These are phyloP conservation scores for Actinemys pallida DNA, from an alignment of 2,113 vertebrate genomes.

Conservation along the genomic window DNA sequence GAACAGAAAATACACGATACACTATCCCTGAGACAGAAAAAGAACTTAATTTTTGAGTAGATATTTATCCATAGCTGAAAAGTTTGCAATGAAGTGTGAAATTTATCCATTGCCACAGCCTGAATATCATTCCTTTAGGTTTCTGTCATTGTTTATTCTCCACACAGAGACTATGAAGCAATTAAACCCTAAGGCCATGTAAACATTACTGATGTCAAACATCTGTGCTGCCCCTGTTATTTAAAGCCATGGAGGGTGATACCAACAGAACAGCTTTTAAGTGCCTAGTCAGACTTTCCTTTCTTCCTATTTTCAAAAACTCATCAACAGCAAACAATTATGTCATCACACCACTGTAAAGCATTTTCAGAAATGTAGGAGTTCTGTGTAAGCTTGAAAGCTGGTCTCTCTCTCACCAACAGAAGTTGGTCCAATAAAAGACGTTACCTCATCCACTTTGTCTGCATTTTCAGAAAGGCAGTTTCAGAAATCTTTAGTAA, in stretches of 20 bases:
- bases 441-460: background rate
- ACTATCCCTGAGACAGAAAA: background rate
- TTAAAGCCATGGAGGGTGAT: slow-evolving; percentile 62
- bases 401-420: background rate
- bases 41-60: background rate
- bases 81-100: slow-evolving; percentile 59
- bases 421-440: background rate
- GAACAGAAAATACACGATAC: background rate
- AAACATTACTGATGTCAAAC: slow-evolving; percentile 79
- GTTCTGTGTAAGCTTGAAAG: background rate
- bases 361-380: rapidly evolving
- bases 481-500: background rate
- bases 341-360: background rate
- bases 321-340: background rate
- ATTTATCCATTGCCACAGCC: slow-evolving; percentile 54
- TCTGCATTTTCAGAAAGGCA: background rate
- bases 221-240: slow-evolving; percentile 72
- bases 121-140: slow-evolving; percentile 74
- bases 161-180: slow-evolving; percentile 73
- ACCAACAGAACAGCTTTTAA: slow-evolving; percentile 62
- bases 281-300: slow-evolving; percentile 49
- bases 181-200: slow-evolving; percentile 77
- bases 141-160: slow-evolving; percentile 78
- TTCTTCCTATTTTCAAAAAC: slow-evolving; percentile 5
- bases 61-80: slow-evolving; percentile 16